Percentiles rank a stretch among this genome's conserved stretches.
These are phyloP conservation scores for Narcine bancroftii DNA, from an alignment of 2,113 vertebrate species.

Conservation along the genomic window DNA sequence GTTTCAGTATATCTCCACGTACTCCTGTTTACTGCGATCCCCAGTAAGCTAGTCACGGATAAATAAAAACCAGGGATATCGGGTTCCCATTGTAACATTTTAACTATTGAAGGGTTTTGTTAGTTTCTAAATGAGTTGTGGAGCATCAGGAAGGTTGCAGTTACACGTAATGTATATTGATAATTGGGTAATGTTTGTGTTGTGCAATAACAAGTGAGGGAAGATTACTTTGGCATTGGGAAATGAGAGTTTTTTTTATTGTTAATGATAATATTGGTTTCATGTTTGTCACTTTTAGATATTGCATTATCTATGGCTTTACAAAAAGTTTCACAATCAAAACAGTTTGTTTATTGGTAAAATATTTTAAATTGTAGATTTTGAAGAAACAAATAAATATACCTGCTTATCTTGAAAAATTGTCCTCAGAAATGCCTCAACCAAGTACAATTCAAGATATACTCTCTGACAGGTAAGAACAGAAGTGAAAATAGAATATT, in stretches of 20 bases:
- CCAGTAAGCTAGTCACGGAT: neutral
- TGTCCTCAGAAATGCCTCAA: constrained; percentile 5
- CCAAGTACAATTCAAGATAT: neutral
- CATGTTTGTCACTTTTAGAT: neutral
- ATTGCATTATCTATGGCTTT: no score
- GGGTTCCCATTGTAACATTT: neutral
- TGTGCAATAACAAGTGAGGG: neutral
- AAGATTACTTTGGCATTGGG: neutral
- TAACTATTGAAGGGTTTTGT: neutral
- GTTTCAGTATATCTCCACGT: constrained; percentile 10
- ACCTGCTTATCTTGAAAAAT: neutral
- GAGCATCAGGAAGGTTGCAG: neutral
- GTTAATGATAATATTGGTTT: neutral
- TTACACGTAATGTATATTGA: neutral
- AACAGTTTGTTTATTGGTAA: neutral
- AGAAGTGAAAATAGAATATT: neutral
- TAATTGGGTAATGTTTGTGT: neutral
- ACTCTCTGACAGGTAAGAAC: neutral
- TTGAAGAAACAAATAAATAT: neutral
- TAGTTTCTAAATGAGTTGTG: neutral
- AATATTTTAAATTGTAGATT: constrained; percentile 11
- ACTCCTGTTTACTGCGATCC: neutral
- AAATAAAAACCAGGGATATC: neutral
- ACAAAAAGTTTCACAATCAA: no score
- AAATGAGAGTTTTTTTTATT: neutral